phyloP scores from a whole-genome alignment of 1,140 invertebrate species.

The Solenopsis fugax region DNA sequence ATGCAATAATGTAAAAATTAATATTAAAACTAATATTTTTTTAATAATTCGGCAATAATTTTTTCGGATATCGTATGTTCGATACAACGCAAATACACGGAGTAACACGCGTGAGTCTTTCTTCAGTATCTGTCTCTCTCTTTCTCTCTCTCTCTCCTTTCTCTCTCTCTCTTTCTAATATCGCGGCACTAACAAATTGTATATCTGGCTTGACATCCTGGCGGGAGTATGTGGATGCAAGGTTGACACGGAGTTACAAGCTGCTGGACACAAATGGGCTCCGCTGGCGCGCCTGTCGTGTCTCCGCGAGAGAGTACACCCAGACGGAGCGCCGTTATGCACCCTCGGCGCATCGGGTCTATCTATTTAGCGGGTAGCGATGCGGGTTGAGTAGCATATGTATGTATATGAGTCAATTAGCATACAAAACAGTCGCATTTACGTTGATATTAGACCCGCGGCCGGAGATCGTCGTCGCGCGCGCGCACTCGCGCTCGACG shows the following conservation, averaged over 20 bases:
- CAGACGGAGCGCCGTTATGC: constrained; percentile 47
- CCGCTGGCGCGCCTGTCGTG: constrained; percentile 58
- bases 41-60: neutral
- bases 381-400: constrained; percentile 71
- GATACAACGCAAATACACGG: constrained; percentile 16
- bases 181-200: constrained; percentile 49
- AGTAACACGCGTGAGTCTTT: neutral
- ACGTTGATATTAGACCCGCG: constrained; percentile 78
- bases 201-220: constrained; percentile 59
- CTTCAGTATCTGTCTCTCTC: neutral
- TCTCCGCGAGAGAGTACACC: constrained; percentile 54
- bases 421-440: constrained; percentile 81
- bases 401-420: constrained; percentile 81
- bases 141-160: neutral
- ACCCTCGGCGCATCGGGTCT: constrained; percentile 67
- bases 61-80: neutral
- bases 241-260: constrained; percentile 64
- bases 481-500: neutral
- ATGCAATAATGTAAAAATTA: neutral
- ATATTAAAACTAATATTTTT: neutral
- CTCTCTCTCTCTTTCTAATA: neutral
- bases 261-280: constrained; percentile 70
- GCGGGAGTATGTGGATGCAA: constrained; percentile 59
- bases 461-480: constrained; percentile 35
- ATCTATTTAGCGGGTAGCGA: constrained; percentile 75